Evolutionary conservation across 2,797 vertebrate genomes (phyloP).

Genomic region (Cossypha dichroa): DNA sequence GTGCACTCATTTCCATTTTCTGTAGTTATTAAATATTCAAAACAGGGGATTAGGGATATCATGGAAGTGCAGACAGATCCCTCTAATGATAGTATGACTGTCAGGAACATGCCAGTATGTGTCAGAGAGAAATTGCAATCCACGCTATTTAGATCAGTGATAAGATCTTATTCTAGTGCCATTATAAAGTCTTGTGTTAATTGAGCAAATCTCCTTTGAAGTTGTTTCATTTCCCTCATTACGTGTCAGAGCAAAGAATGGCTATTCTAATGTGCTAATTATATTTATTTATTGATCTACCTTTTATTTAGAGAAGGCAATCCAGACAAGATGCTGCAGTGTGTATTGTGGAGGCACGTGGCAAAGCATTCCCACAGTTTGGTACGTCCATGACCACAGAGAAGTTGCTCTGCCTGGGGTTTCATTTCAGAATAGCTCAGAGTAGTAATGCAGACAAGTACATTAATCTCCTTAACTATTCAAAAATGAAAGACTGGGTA

Average conservation of each 20-base stretch:
- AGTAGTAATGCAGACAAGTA: slow-evolving; percentile 62
- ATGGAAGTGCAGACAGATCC: slow-evolving; percentile 14
- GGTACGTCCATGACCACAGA: background rate
- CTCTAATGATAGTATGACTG: background rate
- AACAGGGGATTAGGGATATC: slow-evolving; percentile 16
- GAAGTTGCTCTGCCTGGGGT: slow-evolving; percentile 28
- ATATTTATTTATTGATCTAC: slow-evolving; percentile 60
- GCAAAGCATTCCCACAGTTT: background rate
- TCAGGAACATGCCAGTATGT: background rate
- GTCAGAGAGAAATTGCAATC: background rate
- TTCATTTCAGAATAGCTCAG: slow-evolving; percentile 48
- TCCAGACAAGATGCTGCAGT: slow-evolving; percentile 1
- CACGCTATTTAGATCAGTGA: slow-evolving; percentile 20
- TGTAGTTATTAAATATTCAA: slow-evolving; percentile 16
- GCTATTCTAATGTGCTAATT: slow-evolving; percentile 50
- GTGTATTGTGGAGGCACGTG: background rate
- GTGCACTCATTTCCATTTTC: background rate
- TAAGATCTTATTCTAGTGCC: background rate
- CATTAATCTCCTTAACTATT: slow-evolving; percentile 76
- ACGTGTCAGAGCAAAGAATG: background rate
- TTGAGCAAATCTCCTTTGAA: slow-evolving; percentile 41
- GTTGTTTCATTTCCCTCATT: slow-evolving; percentile 17
- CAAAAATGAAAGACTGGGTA: slow-evolving; percentile 70
- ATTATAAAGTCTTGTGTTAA: slow-evolving; percentile 38
- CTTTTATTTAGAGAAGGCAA: slow-evolving; percentile 33